Base-by-base conservation (phyloP, 2,113 vertebrate genomes). In the Scomber scombrus region DNA sequence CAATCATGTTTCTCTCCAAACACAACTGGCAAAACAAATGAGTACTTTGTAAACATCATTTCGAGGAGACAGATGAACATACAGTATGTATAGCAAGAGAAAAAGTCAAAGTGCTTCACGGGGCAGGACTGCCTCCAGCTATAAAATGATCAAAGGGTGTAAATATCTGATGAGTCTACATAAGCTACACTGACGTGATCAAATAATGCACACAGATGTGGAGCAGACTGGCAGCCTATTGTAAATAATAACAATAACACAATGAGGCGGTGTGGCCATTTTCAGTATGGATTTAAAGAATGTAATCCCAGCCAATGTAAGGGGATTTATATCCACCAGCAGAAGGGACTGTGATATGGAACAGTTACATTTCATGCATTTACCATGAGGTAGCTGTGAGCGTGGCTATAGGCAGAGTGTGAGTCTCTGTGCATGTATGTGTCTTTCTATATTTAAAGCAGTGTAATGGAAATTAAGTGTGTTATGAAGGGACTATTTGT, bases 281-380 rank as follows among this genome's bases (percentile, higher is more conserved):
- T 64, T 72, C 19, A 52, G 74, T 54, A 63, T 55, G 9, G 26
- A 55, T 54, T 67, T 16, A 7, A 11, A 67, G 60, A 54, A 61
- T 72, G 14, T 14, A 34, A 58, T 80, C 66, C 49, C 26, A 88
- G 23, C 40, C 12, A 13, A 4, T 43, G 62, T 62, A 31, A 62
- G 40, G 60, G 78, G 56, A 67, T 63, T 64, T 26, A 68, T 55
- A 40, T 55, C 62, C 64, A 80, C 45, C 64, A 52, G 54, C 57
- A 78, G 26, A 73, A 31, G n/a, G 43, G 29, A 56, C 54, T 26
- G 19, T 34, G 71, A 68, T 78, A 78, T 69, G 68, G 64, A 86
- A 57, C 71, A 11, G 45, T 69, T 83, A 75, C 26, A 83, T 62
- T 73, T 58, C 63, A 76, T 84, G 58, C 19, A 77, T 85, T 86